Base-by-base conservation (phyloP, 2,888 invertebrate genomes). In the Dioctria rufipes region DNA sequence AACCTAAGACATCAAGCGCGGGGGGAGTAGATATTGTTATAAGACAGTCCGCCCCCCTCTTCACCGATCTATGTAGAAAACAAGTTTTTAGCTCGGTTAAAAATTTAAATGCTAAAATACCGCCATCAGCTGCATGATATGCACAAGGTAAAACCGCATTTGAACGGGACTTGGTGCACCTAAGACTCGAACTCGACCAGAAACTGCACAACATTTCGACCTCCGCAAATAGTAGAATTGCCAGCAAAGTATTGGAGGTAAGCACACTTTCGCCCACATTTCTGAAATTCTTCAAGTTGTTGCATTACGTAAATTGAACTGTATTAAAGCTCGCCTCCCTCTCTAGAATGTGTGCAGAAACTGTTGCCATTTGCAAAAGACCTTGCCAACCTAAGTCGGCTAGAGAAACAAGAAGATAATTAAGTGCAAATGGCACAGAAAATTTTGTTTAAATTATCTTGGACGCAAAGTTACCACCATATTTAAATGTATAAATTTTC, bases 211-310 rank as follows among this genome's bases (percentile, higher is more conserved):
- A 25, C 6, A 37, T 61, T 54, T 54, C 63, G 66, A 66, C 66
- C 66, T 66, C 66, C 66, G 46, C 66, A 66, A 42, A 66, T 37
- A 25, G 25, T 25, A 66, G 42, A 66, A 66, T 43, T 42, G 46
- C 66, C 25, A 43, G 6, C 11, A 43, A n/a, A 25, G 25, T 40
- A 25, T 25, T 63, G 6, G 37, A 13, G 46, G 66, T 43, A 43
- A 66, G 66, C 66, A 66, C 66, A 66, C 66, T 66, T 66, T 66
- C 66, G 66, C 66, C 66, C 66, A 66, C 66, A 66, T 66, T 66
- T 66, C 66, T 66, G 66, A 13, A 66, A 66, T 66, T 66, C 66
- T 66, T 66, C 3, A 66, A 43, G 66, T 66, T 13, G 66, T 13
- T 66, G n/a, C 46, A 43, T 66, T 66, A 66, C 66, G 66, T 66